phyloP scores from a whole-genome alignment of 2,797 vertebrate species.

The Oophaga sylvatica region DNA sequence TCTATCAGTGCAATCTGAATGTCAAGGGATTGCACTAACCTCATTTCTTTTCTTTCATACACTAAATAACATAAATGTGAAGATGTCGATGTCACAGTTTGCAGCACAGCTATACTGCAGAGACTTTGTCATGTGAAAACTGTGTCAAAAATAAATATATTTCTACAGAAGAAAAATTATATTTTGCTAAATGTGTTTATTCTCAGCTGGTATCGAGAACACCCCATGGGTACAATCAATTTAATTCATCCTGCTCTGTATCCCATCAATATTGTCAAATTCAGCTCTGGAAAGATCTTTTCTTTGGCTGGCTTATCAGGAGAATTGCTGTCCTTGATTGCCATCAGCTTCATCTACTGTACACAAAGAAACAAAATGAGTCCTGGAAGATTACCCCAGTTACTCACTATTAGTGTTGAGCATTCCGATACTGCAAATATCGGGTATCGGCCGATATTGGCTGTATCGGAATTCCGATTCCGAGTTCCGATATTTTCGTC shows the following conservation, averaged over 20 bases:
- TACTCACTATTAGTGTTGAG: too few relatives aligned
- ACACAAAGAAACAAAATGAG: slow-evolving; percentile 51
- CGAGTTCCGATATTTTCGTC: too few relatives aligned
- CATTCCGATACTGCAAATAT: too few relatives aligned
- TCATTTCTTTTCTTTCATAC: background rate
- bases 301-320: slow-evolving; percentile 29
- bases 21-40: background rate
- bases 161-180: background rate
- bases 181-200: slow-evolving; percentile 33
- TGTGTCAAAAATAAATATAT: slow-evolving; percentile 22
- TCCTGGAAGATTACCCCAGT: slow-evolving; percentile 46
- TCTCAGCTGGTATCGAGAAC: slow-evolving; percentile 28
- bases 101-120: background rate
- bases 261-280: slow-evolving; percentile 45
- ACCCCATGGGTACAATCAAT: slow-evolving; percentile 45
- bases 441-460: too few relatives aligned
- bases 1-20: background rate
- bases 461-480: too few relatives aligned
- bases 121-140: background rate
- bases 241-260: slow-evolving; percentile 27
- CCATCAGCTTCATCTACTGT: slow-evolving; percentile 39
- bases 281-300: slow-evolving; percentile 38
- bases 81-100: background rate
- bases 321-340: slow-evolving; percentile 45
- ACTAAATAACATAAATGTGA: slow-evolving; percentile 3